phyloP scores from a whole-genome alignment of 2,113 vertebrate species.

The Chaetops frenatus region DNA sequence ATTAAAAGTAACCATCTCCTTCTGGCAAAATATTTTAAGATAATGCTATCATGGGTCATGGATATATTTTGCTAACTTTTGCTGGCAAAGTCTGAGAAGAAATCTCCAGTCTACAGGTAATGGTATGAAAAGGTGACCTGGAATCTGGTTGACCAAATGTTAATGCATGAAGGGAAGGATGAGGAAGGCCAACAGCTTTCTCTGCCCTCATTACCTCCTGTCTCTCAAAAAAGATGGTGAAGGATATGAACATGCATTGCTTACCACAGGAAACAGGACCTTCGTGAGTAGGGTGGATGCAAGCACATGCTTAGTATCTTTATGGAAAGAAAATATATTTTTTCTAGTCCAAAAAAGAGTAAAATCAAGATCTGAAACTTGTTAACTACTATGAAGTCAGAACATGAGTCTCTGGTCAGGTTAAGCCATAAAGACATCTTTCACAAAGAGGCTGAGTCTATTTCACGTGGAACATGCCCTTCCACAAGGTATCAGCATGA shows the following conservation, averaged over 20 bases:
- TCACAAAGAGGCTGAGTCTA: neutral
- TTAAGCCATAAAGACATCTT: neutral
- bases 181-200: neutral
- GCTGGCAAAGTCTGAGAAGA: neutral
- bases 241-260: fast-evolving
- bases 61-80: neutral
- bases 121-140: neutral
- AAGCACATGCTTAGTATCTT: fast-evolving
- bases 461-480: neutral
- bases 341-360: neutral
- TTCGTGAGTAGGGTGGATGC: neutral
- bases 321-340: neutral
- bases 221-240: neutral
- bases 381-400: neutral
- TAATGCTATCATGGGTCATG: neutral
- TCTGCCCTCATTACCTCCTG: neutral
- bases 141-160: neutral
- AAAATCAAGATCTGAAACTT: neutral
- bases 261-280: neutral
- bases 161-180: neutral
- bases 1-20: neutral
- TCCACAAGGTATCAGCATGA: neutral
- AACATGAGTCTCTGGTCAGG: neutral
- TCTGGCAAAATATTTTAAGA: neutral
- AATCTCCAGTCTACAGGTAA: neutral